These are phyloP conservation scores for Drosophila macrospina DNA, from an alignment of 2,888 invertebrate genomes.

Conservation along the genomic window DNA sequence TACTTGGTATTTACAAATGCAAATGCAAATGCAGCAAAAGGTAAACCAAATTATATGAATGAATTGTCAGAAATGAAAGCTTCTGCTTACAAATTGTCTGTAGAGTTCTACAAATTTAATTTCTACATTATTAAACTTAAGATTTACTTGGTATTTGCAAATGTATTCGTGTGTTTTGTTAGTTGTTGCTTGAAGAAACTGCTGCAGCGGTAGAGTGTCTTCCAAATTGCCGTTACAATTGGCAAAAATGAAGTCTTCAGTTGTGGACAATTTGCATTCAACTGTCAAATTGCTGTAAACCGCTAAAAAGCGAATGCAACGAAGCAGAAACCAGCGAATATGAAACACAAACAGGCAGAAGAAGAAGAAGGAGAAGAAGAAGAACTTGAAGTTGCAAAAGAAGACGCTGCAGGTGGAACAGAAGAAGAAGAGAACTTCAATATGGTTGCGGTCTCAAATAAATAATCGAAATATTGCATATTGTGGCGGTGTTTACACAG, in stretches of 20 bases:
- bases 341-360: not conserved
- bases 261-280: constrained; percentile 45
- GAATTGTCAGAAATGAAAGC: no score
- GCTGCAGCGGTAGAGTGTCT: not conserved
- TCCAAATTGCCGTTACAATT: constrained; percentile 5
- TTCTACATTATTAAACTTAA: no score
- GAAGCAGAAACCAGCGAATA: constrained; percentile 15
- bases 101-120: no score
- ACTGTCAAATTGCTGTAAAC: constrained; percentile 46
- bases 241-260: constrained; percentile 12
- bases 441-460: constrained; percentile 41
- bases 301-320: constrained; percentile 26
- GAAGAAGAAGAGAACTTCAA: not conserved
- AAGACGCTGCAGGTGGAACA: not conserved
- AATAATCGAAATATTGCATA: constrained; percentile 57
- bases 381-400: no score
- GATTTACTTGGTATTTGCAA: not conserved
- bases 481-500: constrained; percentile 39
- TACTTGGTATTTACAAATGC: no score
- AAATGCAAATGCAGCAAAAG: no score
- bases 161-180: not conserved
- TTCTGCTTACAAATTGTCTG: no score
- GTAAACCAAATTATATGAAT: no score
- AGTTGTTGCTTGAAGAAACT: no score
- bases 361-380: not conserved